A percentile compares a stretch with the other conserved stretches of the same genome.
phyloP scores from a whole-genome alignment of 2,113 vertebrate species.

The Peromyscus californicus region DNA sequence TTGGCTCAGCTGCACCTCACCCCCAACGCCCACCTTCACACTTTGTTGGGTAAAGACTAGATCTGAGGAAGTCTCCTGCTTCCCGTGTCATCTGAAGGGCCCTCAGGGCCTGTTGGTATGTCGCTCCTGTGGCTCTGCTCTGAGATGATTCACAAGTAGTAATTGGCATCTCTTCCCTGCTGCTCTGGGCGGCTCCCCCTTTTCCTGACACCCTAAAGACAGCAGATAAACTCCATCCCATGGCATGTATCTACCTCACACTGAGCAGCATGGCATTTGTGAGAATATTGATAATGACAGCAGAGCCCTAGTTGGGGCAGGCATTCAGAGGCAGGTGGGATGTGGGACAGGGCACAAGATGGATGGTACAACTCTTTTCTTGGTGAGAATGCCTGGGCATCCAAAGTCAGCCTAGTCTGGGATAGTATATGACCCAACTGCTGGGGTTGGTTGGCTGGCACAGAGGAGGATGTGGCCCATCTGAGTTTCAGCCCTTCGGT shows the following conservation, averaged over 20 bases:
- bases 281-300: not conserved
- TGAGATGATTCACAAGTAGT: conserved; percentile 43
- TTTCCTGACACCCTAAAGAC: conserved; percentile 23
- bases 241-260: not conserved
- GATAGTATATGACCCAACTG: not conserved
- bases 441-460: not conserved
- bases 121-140: conserved; percentile 4
- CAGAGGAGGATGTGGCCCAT: not conserved
- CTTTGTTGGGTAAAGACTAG: not conserved
- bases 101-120: not conserved
- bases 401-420: not conserved
- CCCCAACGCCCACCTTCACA: not conserved
- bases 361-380: not conserved
- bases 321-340: not conserved
- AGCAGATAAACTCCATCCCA: not conserved
- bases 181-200: not conserved
- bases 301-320: not conserved
- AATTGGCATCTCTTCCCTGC: not conserved
- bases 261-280: not conserved
- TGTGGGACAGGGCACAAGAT: not conserved
- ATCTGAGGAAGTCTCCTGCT: conserved; percentile 46
- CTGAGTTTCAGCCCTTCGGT: not conserved
- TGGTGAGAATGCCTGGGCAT: not conserved
- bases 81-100: conserved; percentile 44
- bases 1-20: not conserved